A percentile compares a stretch with the other conserved stretches of the same genome.
These are phyloP conservation scores for Eurystomus gularis DNA, from an alignment of 2,113 vertebrate species.

Conservation along the genomic window DNA sequence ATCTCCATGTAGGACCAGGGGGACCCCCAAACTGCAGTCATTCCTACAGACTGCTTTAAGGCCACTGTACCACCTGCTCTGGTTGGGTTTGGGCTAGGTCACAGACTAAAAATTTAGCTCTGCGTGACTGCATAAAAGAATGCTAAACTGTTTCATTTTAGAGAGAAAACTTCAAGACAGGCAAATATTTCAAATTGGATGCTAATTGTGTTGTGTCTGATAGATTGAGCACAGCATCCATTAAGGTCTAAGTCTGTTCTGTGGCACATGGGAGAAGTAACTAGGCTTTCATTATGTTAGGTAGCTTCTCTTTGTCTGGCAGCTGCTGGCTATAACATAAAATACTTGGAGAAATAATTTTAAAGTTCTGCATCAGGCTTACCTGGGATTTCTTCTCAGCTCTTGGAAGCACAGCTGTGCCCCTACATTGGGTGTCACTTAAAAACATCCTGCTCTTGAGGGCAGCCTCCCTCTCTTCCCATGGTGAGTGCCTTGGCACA, in stretches of 20 bases:
- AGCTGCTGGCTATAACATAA: background rate
- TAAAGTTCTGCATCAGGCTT: background rate
- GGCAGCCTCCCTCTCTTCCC: background rate
- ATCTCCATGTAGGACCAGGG: background rate
- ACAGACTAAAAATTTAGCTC: background rate
- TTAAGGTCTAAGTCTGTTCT: background rate
- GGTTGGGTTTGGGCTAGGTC: background rate
- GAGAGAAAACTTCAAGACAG: background rate
- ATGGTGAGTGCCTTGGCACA: accelerated
- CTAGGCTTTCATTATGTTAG: background rate
- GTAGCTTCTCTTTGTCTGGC: background rate
- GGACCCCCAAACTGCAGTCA: background rate
- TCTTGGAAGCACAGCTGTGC: background rate
- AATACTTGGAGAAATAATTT: background rate
- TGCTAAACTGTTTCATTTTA: background rate
- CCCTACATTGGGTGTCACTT: background rate
- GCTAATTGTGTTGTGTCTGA: background rate
- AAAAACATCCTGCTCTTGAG: background rate
- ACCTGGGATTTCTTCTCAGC: background rate
- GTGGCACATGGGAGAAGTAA: accelerated
- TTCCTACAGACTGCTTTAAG: background rate
- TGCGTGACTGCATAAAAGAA: background rate
- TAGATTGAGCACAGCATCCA: background rate
- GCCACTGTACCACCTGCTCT: background rate
- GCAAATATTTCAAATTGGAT: background rate